Conservation (phyloP, 2,888 invertebrate species). For the Dryobota labecula region DNA sequence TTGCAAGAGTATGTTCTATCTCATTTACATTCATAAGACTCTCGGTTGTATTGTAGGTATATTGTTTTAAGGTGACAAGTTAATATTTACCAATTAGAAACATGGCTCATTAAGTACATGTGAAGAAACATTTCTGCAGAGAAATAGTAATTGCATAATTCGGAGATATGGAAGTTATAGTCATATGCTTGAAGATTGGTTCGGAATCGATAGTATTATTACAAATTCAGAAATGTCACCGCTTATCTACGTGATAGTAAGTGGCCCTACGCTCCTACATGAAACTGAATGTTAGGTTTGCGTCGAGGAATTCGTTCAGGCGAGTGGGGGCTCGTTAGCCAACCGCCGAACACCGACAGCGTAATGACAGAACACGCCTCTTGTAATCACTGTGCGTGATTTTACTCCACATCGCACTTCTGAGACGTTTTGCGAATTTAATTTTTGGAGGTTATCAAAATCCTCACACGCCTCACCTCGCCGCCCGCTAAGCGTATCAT, state of each 20-base stretch:
- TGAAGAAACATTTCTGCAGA: slow-evolving; percentile 1
- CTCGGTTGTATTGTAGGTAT: neutral
- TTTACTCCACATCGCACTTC: slow-evolving; percentile 86
- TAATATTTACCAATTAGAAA: slow-evolving; percentile 25
- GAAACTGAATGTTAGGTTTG: slow-evolving; percentile 68
- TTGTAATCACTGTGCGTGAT: slow-evolving; percentile 83
- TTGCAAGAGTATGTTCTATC: slow-evolving; percentile 10
- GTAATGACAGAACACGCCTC: slow-evolving; percentile 87
- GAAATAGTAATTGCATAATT: slow-evolving; percentile 15
- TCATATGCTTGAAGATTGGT: slow-evolving; percentile 9
- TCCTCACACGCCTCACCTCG: slow-evolving; percentile 78
- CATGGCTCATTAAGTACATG: slow-evolving; percentile 1
- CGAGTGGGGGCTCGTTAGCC: slow-evolving; percentile 76
- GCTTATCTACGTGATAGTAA: slow-evolving; percentile 15
- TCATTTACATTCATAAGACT: slow-evolving; percentile 19
- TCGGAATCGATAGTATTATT: neutral
- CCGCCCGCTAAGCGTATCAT: slow-evolving; percentile 84
- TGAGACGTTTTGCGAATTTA: slow-evolving; percentile 83
- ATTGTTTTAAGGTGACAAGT: slow-evolving; percentile 13
- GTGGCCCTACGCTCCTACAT: slow-evolving; percentile 33
- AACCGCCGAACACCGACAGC: slow-evolving; percentile 73
- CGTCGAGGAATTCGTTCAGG: slow-evolving; percentile 63
- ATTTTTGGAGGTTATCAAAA: slow-evolving; percentile 84
- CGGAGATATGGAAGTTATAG: neutral
- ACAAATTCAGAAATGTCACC: slow-evolving; percentile 19